phyloP scores from a whole-genome alignment of 2,888 invertebrate genomes.

The Anthrax anthrax region DNA sequence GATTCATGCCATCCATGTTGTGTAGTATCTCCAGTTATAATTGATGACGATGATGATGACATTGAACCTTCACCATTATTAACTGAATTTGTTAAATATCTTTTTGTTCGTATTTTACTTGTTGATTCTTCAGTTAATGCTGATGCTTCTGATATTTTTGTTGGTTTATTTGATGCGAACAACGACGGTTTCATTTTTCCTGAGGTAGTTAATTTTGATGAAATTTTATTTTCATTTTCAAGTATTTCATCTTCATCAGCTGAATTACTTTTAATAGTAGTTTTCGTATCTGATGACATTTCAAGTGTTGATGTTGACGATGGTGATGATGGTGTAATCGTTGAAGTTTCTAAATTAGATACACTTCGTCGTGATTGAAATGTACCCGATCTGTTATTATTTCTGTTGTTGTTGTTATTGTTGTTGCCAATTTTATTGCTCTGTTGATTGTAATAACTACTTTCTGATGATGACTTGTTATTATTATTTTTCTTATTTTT shows the following conservation, averaged over 20 bases:
- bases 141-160: neutral
- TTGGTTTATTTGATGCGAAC: neutral
- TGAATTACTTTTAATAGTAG: neutral
- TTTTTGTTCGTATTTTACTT: neutral
- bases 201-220: neutral
- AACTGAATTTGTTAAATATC: neutral
- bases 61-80: neutral
- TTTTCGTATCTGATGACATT: neutral
- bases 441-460: neutral
- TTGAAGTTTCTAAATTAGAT: neutral
- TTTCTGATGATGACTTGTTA: neutral
- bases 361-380: neutral
- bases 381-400: neutral
- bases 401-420: neutral
- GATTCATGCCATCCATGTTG: conserved; percentile 38
- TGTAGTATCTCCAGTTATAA: neutral
- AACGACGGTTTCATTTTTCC: neutral
- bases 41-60: neutral
- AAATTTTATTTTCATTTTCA: no score
- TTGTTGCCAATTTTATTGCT: neutral
- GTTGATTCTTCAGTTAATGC: neutral
- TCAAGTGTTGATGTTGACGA: neutral
- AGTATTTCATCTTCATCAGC: no score
- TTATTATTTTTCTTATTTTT: neutral
- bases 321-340: neutral